phyloP scores from a whole-genome alignment of 1,140 invertebrate species.

The Dreissena rostriformis region DNA sequence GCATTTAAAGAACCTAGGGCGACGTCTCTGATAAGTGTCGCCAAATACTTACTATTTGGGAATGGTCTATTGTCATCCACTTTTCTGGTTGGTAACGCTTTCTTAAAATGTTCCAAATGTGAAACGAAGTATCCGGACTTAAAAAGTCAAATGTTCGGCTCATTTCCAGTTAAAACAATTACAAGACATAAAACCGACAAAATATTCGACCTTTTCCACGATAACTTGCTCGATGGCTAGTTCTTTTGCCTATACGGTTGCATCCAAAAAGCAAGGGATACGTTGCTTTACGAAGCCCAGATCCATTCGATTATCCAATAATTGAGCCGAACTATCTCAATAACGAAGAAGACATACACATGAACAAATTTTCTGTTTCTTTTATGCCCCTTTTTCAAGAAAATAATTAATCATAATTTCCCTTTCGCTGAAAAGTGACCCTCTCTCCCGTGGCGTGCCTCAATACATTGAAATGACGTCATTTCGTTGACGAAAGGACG shows the following conservation, averaged over 20 bases:
- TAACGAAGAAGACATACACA: slow-evolving; percentile 60
- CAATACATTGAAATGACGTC: too few relatives aligned
- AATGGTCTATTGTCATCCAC: slow-evolving; percentile 55
- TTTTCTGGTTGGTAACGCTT: slow-evolving; percentile 16
- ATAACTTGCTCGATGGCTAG: background rate
- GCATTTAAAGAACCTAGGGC: slow-evolving; percentile 42
- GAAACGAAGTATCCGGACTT: slow-evolving; percentile 39
- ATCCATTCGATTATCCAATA: slow-evolving; percentile 90
- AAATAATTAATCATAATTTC: too few relatives aligned
- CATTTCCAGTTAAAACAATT: background rate
- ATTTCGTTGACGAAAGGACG: too few relatives aligned
- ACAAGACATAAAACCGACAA: background rate
- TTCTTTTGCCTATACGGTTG: slow-evolving; percentile 5
- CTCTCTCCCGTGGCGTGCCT: too few relatives aligned
- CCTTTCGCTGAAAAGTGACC: too few relatives aligned
- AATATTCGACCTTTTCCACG: background rate
- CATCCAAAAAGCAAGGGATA: slow-evolving; percentile 72
- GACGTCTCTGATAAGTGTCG: slow-evolving; percentile 26
- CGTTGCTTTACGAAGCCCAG: slow-evolving; percentile 79
- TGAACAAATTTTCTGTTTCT: too few relatives aligned
- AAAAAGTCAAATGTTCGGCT: slow-evolving; percentile 9
- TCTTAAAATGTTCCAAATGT: slow-evolving; percentile 5
- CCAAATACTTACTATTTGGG: slow-evolving; percentile 60
- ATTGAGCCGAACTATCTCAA: slow-evolving; percentile 87
- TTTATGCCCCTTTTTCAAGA: too few relatives aligned